Evolutionary conservation across 2,888 invertebrate species (phyloP).

Genomic region (Argyra leucocephala): DNA sequence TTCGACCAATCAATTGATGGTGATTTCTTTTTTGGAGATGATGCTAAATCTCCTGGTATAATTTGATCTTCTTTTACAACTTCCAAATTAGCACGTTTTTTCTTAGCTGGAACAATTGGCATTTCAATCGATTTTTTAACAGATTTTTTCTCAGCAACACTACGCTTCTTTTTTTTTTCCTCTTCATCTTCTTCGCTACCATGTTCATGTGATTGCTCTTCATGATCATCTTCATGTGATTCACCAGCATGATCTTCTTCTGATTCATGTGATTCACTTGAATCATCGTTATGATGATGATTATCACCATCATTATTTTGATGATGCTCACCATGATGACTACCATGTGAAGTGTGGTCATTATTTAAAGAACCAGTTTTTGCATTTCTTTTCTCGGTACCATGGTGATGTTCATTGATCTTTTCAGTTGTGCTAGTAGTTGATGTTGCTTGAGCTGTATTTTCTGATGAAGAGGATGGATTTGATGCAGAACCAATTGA

Average conservation of each 20-base stretch:
- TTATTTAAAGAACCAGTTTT: constrained; percentile 16
- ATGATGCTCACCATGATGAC: constrained; percentile 34
- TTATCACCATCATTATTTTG: constrained; percentile 37
- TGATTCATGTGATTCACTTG: constrained; percentile 5
- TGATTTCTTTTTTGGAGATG: constrained; percentile 62
- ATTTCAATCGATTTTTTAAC: background rate
- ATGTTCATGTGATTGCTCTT: constrained; percentile 29
- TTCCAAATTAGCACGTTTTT: constrained; percentile 28
- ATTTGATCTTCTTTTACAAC: constrained; percentile 29
- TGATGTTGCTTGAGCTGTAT: constrained; percentile 24
- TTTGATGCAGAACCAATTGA: constrained; percentile 33
- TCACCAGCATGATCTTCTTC: constrained; percentile 31
- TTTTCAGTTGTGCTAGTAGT: constrained; percentile 22
- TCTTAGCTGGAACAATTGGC: constrained; percentile 14
- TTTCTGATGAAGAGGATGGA: constrained; percentile 19
- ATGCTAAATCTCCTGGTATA: constrained; percentile 45
- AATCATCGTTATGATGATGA: constrained; percentile 22
- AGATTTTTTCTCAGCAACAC: constrained; percentile 27
- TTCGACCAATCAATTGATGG: constrained; percentile 79
- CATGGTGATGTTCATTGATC: constrained; percentile 16
- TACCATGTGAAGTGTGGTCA: constrained; percentile 27
- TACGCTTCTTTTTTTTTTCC: constrained; percentile 43
- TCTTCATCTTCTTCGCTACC: constrained; percentile 36
- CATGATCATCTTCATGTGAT: constrained; percentile 34
- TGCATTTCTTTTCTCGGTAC: constrained; percentile 18